Evolutionary conservation across 2,888 invertebrate species (phyloP).

Genomic region (Dasysyrphus tricinctus): DNA sequence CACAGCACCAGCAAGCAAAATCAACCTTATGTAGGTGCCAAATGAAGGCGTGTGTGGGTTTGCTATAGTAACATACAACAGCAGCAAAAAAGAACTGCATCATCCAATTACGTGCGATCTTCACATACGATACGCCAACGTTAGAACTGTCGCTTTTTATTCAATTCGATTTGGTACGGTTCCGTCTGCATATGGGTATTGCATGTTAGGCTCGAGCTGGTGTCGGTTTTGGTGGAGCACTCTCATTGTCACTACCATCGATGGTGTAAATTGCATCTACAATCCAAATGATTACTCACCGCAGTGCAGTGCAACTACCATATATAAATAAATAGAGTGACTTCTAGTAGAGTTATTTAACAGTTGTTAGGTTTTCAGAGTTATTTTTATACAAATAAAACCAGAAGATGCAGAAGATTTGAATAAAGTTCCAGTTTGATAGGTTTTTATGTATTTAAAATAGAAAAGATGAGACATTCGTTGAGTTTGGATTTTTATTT

Average conservation of each 20-base stretch:
- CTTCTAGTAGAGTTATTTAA: constrained; percentile 20
- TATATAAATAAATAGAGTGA: constrained; percentile 3
- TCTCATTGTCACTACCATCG: constrained; percentile 41
- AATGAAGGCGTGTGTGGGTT: constrained; percentile 40
- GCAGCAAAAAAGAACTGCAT: constrained; percentile 29
- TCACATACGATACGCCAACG: constrained; percentile 38
- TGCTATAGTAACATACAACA: constrained; percentile 2
- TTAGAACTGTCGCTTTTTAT: constrained; percentile 48
- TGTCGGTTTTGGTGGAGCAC: constrained; percentile 4
- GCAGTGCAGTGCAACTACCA: neutral
- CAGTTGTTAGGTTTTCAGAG: constrained; percentile 14
- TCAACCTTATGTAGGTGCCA: constrained; percentile 31
- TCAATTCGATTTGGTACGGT: constrained; percentile 7
- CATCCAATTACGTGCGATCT: constrained; percentile 43
- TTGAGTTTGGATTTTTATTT: neutral
- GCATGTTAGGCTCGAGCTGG: constrained; percentile 8
- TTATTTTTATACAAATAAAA: neutral
- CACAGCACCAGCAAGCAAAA: neutral
- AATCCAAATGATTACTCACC: constrained; percentile 27
- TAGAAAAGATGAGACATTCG: constrained; percentile 29
- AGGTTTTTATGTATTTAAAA: constrained; percentile 17
- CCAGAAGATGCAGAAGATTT: neutral
- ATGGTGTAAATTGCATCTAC: constrained; percentile 43
- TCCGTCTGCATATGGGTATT: constrained; percentile 28
- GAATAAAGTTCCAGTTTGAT: constrained; percentile 34